phyloP scores from a whole-genome alignment of 2,888 invertebrate genomes.

The Drosophila histrio region DNA sequence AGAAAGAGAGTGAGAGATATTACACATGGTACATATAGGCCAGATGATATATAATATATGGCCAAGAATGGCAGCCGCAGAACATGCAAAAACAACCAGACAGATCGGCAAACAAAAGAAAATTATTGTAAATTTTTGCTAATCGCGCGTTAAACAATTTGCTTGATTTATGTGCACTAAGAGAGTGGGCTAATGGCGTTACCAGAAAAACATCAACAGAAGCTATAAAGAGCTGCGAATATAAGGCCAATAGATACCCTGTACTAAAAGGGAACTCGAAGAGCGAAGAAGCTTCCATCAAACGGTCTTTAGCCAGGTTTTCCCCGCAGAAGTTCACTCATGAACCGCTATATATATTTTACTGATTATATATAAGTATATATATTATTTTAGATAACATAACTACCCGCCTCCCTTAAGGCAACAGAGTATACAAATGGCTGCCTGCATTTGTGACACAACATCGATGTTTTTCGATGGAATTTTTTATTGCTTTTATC shows the following conservation, averaged over 20 bases:
- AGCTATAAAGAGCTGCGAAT: not conserved
- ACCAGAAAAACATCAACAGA: conserved; percentile 23
- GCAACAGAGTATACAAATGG: conserved; percentile 7
- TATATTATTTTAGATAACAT: no score
- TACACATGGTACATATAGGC: conserved; percentile 40
- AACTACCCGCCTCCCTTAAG: not conserved
- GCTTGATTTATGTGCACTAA: conserved; percentile 66
- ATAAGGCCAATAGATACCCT: not conserved
- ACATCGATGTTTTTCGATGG: conserved; percentile 1
- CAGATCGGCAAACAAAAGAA: conserved; percentile 62
- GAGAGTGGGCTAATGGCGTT: conserved; percentile 48
- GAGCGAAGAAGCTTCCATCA: not conserved
- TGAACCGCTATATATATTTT: no score
- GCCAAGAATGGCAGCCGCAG: conserved; percentile 21
- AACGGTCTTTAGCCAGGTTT: not conserved
- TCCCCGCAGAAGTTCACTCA: no score
- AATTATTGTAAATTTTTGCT: conserved; percentile 79
- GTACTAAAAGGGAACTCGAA: not conserved
- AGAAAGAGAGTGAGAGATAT: conserved; percentile 1
- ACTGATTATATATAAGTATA: no score
- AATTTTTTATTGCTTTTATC: conserved; percentile 11
- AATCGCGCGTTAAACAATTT: conserved; percentile 81
- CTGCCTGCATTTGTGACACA: conserved; percentile 1
- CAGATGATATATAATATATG: conserved; percentile 47
- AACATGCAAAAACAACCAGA: conserved; percentile 47